phyloP scores from a whole-genome alignment of 2,797 vertebrate species.

The Phoebastria nigripes region DNA sequence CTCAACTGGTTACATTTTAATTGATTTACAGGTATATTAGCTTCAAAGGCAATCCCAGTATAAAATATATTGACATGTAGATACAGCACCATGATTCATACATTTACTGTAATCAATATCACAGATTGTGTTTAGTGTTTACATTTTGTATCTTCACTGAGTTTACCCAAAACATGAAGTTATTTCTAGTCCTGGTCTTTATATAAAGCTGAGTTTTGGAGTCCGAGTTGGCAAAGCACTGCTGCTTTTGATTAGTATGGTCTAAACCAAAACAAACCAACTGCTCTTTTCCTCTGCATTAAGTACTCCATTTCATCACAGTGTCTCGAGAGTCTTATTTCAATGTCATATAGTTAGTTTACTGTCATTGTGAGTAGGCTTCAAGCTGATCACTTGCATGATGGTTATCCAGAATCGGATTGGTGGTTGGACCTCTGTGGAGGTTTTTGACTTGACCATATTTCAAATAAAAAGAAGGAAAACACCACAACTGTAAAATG shows the following conservation, averaged over 20 bases:
- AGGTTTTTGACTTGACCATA: slow-evolving; percentile 3
- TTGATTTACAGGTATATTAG: slow-evolving; percentile 18
- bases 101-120: slow-evolving; percentile 18
- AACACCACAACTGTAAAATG: neutral
- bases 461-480: neutral
- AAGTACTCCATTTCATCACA: neutral
- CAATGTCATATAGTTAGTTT: neutral
- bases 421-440: neutral
- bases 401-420: neutral
- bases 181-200: slow-evolving; percentile 13
- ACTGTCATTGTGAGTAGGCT: neutral
- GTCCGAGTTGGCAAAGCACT: neutral
- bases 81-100: slow-evolving; percentile 31
- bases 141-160: neutral
- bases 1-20: neutral
- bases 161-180: slow-evolving; percentile 28
- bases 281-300: neutral
- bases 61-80: neutral
- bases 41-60: neutral
- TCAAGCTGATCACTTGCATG: neutral
- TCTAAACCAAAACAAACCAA: neutral
- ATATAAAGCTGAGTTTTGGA: neutral
- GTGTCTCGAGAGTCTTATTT: neutral
- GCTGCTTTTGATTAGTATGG: neutral
- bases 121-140: slow-evolving; percentile 52